A percentile compares a stretch with the other conserved stretches of the same genome.
Conservation (phyloP, 1,140 invertebrate genomes). For the Euwallacea fornicatus region DNA sequence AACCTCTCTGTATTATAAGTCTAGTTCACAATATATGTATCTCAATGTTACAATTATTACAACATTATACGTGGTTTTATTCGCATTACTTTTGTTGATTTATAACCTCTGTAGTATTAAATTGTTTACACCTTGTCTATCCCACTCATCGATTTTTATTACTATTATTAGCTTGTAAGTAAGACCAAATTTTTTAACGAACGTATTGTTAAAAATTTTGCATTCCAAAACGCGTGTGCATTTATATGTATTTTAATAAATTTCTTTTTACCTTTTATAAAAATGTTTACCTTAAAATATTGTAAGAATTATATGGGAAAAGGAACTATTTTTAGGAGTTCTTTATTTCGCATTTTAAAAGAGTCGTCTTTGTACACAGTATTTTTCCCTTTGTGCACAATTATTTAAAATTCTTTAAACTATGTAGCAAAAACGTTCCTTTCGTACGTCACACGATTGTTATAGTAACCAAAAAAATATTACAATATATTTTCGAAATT, state of each 20-base stretch:
- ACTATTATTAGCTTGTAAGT: conserved; percentile 35
- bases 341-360: conserved; percentile 23
- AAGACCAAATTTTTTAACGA: conserved; percentile 38
- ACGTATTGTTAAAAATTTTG: conserved; percentile 34
- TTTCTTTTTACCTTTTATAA: conserved; percentile 35
- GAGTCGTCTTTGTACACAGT: conserved; percentile 29
- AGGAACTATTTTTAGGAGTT: conserved; percentile 31
- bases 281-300: conserved; percentile 34
- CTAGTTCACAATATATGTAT: no score
- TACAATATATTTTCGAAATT: neutral
- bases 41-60: no score
- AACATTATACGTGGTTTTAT: no score
- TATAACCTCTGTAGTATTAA: neutral
- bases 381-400: conserved; percentile 31
- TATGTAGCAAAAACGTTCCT: neutral
- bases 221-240: conserved; percentile 33
- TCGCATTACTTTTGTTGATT: neutral
- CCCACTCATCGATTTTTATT: neutral
- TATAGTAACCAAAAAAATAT: no score
- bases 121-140: neutral
- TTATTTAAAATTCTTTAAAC: conserved; percentile 11
- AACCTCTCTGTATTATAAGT: no score
- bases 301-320: conserved; percentile 22
- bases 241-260: conserved; percentile 40
- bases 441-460: neutral